Percentiles rank a stretch among this genome's conserved stretches.
These are phyloP conservation scores for Brachionus rubens DNA, from an alignment of 1,140 invertebrate species.

Conservation along the genomic window DNA sequence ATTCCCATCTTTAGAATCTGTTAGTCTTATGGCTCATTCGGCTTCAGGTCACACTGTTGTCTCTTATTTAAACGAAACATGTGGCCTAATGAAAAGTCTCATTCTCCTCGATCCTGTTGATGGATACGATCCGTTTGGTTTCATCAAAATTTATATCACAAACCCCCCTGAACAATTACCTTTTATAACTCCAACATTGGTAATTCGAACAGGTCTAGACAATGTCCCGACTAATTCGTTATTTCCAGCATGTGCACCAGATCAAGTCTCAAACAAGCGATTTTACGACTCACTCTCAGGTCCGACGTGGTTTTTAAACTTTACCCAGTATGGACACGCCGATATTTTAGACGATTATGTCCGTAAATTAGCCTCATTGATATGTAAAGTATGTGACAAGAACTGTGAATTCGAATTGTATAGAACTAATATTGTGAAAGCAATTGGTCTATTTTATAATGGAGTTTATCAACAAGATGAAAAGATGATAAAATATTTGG, in stretches of 20 bases:
- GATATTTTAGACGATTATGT: conserved; percentile 35
- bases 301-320: conserved; percentile 24
- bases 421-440: neutral
- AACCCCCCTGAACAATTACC: conserved; percentile 31
- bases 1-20: neutral
- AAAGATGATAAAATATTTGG: neutral
- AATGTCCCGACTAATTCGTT: neutral
- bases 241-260: conserved; percentile 42
- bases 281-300: conserved; percentile 23
- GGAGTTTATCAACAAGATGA: neutral
- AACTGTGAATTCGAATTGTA: conserved; percentile 33
- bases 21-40: conserved; percentile 22
- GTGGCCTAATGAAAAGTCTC: conserved; percentile 4
- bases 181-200: conserved; percentile 17
- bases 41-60: conserved; percentile 3
- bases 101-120: conserved; percentile 46
- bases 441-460: neutral
- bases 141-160: conserved; percentile 39
- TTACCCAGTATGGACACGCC: conserved; percentile 45
- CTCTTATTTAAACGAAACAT: conserved; percentile 36
- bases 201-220: conserved; percentile 18
- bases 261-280: neutral
- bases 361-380: neutral
- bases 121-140: conserved; percentile 43
- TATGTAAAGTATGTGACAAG: conserved; percentile 22